These are phyloP conservation scores for Sebastes reedi DNA, from an alignment of 2,797 vertebrate genomes.

Conservation along the genomic window DNA sequence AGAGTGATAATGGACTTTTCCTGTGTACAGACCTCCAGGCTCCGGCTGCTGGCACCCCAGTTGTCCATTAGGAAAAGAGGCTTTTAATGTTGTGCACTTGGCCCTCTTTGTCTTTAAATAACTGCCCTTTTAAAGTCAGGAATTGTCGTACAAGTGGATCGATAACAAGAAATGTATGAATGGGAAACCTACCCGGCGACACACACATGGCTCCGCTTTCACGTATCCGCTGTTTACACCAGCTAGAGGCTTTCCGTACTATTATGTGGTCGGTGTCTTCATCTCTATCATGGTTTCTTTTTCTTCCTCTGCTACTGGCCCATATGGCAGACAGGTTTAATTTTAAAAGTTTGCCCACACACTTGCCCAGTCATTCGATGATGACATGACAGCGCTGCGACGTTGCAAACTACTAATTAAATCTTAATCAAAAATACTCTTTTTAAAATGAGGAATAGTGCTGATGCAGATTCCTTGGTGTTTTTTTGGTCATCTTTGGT, in stretches of 20 bases:
- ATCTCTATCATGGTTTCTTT: conserved; percentile 55
- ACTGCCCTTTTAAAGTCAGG: conserved; percentile 36
- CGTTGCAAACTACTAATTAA: conserved; percentile 24
- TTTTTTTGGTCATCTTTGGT: neutral
- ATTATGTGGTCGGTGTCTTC: conserved; percentile 60
- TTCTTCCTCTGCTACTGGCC: conserved; percentile 63
- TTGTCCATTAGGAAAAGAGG: conserved; percentile 59
- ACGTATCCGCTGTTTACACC: conserved; percentile 55
- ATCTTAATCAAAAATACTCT: conserved; percentile 7
- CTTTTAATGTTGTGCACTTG: conserved; percentile 55
- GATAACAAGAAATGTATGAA: conserved; percentile 19
- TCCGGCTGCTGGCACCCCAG: conserved; percentile 44
- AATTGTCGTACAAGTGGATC: neutral
- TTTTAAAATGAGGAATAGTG: neutral
- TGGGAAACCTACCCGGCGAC: neutral
- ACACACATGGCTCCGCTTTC: conserved; percentile 20
- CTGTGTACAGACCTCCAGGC: conserved; percentile 58
- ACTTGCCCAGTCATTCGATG: conserved; percentile 38
- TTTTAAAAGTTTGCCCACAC: conserved; percentile 58
- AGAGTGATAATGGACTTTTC: conserved; percentile 79
- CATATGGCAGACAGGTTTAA: conserved; percentile 52
- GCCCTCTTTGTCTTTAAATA: conserved; percentile 54
- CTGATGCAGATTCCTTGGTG: neutral
- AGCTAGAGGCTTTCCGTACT: conserved; percentile 32
- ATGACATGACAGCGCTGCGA: conserved; percentile 18